Evolutionary conservation across 2,888 invertebrate genomes (phyloP).

Genomic region (Acronicta leporina): DNA sequence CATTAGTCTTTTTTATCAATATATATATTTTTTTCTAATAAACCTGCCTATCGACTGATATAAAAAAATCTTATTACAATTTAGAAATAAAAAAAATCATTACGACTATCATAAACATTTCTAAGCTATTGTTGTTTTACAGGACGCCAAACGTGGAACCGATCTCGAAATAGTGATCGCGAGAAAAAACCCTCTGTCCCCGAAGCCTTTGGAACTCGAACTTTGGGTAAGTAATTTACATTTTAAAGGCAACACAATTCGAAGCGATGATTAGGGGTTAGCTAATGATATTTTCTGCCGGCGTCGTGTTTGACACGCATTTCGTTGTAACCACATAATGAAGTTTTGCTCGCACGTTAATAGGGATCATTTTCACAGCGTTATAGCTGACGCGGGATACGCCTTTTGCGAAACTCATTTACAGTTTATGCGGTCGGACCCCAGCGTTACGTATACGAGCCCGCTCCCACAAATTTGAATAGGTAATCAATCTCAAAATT

Average conservation of each 20-base stretch:
- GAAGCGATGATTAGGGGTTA: slow-evolving; percentile 62
- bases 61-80: too few relatives aligned
- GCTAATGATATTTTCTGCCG: slow-evolving; percentile 75
- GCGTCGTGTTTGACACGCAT: slow-evolving; percentile 75
- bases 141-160: slow-evolving; percentile 94
- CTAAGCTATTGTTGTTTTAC: slow-evolving; percentile 59
- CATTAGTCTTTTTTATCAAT: too few relatives aligned
- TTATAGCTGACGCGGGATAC: slow-evolving; percentile 66
- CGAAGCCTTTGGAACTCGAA: slow-evolving; percentile 94
- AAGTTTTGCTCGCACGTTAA: slow-evolving; percentile 79
- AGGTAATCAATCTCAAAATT: slow-evolving; percentile 52
- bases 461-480: slow-evolving; percentile 53
- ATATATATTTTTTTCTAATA: too few relatives aligned
- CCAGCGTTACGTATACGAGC: slow-evolving; percentile 41
- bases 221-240: slow-evolving; percentile 90
- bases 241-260: slow-evolving; percentile 42
- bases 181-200: slow-evolving; percentile 93
- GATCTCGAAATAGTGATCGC: slow-evolving; percentile 95
- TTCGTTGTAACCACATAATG: slow-evolving; percentile 81
- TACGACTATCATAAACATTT: background rate
- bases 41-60: too few relatives aligned
- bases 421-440: slow-evolving; percentile 64
- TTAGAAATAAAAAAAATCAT: background rate
- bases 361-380: slow-evolving; percentile 80
- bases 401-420: slow-evolving; percentile 73